phyloP scores from a whole-genome alignment of 2,888 invertebrate genomes.

The Andrena marginata region DNA sequence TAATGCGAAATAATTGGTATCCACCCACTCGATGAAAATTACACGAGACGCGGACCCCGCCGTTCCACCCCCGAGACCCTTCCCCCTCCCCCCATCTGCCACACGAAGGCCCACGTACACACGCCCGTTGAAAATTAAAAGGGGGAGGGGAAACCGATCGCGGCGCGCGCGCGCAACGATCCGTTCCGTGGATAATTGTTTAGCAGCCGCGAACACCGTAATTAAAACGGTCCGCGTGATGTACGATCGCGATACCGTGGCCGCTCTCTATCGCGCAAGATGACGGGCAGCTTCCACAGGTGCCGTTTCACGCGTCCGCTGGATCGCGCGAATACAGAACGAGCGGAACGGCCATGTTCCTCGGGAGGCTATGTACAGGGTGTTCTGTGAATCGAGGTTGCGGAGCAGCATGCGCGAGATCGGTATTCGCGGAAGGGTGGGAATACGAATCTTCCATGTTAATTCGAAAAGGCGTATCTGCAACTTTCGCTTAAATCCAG shows the following conservation, averaged over 20 bases:
- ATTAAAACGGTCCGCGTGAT: slow-evolving; percentile 61
- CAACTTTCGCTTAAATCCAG: too few relatives aligned
- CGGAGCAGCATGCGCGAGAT: too few relatives aligned
- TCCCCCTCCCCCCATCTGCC: not conserved
- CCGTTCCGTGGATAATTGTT: slow-evolving; percentile 65
- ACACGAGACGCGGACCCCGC: slow-evolving; percentile 65
- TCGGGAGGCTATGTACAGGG: too few relatives aligned
- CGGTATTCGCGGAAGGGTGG: too few relatives aligned
- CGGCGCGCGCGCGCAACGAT: slow-evolving; percentile 17
- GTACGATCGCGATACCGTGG: slow-evolving; percentile 46
- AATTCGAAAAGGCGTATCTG: too few relatives aligned
- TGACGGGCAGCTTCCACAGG: slow-evolving; percentile 23
- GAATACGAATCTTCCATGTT: too few relatives aligned
- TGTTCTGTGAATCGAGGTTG: too few relatives aligned
- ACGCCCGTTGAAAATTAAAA: slow-evolving; percentile 20
- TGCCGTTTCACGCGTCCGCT: slow-evolving; percentile 26
- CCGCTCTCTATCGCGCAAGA: not conserved
- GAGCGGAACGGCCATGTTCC: too few relatives aligned
- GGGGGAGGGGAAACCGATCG: slow-evolving; percentile 1
- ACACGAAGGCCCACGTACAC: slow-evolving; percentile 38
- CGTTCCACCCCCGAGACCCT: slow-evolving; percentile 35
- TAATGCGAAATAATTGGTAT: slow-evolving; percentile 77
- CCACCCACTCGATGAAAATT: slow-evolving; percentile 77
- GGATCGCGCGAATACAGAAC: too few relatives aligned
- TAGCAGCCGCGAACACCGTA: slow-evolving; percentile 60